Evolutionary conservation across 1,140 invertebrate species (phyloP), one percentile per base, ranked within the genome.

Genomic region (Ephestia elutella): DNA sequence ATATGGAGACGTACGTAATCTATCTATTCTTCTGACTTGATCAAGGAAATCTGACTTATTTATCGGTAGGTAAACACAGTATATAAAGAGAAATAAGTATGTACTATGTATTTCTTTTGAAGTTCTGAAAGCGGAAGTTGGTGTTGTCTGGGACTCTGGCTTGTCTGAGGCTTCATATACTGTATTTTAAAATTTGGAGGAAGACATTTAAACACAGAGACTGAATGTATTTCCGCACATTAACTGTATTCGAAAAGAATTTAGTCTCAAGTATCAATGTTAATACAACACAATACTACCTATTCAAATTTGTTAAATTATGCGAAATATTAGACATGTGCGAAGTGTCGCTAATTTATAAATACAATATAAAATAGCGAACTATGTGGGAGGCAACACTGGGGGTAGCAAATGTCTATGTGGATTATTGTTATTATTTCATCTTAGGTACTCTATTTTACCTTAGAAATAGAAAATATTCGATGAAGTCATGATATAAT

Each of bases 351-450:
- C 50, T 21, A 53, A 53, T 53, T 53, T 53, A 53, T 53, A 53
- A 21, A 57, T 57, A 21, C 8, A 15, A 49, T 15, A 48, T 49
- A 57, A 55, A 38, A 59, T 59, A 54, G 50, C n/a, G 7, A 13
- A 48, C 59, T 10, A 54, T 35, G 53, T 54, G 59, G 53, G 59
- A 56, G 59, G 38, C 49, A 25, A 49, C n/a, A 17, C 54, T 49
- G 58, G 51, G 49, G 58, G 58, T 54, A n/a, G 51, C 58, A 20
- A 54, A 56, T 38, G 50, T 7, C 19, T 53, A 25, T 28, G 8
- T 5, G 20, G 20, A 25, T 53, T 44, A 38, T 48, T 20, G 38
- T 15, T n/a, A 35, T 25, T 25, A 25, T 25, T 25, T 7, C n/a
- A n/a, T 25, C 21, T 35, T 35, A 35, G 9, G 1, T 1, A 15